A percentile compares a stretch with the other conserved stretches of the same genome.
Conservation (phyloP, 2,888 invertebrate species). For the Resseliella maxima region DNA sequence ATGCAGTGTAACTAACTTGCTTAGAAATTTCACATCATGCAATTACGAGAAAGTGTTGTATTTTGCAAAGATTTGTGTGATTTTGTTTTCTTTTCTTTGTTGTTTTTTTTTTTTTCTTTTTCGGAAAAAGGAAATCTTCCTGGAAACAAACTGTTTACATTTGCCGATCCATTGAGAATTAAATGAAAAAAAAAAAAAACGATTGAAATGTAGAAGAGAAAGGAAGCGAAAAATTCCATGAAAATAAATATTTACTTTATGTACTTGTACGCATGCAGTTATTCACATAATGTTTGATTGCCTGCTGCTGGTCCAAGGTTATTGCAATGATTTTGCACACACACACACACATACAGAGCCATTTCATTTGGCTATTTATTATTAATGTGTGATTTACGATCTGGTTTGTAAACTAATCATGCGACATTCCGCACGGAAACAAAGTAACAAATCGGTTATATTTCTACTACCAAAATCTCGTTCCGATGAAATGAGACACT, state of each 20-base stretch:
- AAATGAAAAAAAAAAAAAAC: background rate
- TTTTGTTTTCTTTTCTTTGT: no score
- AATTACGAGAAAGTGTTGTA: background rate
- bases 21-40: background rate
- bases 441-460: background rate
- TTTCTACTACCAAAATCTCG: background rate
- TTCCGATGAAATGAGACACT: background rate
- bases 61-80: slow-evolving; percentile 19
- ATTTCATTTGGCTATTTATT: background rate
- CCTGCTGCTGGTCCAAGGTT: background rate
- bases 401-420: background rate
- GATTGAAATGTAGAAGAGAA: no score
- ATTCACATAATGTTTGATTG: background rate
- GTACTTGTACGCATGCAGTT: background rate
- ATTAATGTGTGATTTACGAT: slow-evolving; percentile 24
- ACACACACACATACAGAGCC: no score
- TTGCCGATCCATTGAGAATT: background rate
- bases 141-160: background rate
- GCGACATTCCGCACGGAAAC: slow-evolving; percentile 33
- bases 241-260: background rate
- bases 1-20: background rate
- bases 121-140: slow-evolving; percentile 7
- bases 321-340: background rate
- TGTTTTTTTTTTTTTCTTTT: no score
- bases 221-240: background rate